phyloP scores from a whole-genome alignment of 2,888 invertebrate genomes.

The Chydorus sphaericus region DNA sequence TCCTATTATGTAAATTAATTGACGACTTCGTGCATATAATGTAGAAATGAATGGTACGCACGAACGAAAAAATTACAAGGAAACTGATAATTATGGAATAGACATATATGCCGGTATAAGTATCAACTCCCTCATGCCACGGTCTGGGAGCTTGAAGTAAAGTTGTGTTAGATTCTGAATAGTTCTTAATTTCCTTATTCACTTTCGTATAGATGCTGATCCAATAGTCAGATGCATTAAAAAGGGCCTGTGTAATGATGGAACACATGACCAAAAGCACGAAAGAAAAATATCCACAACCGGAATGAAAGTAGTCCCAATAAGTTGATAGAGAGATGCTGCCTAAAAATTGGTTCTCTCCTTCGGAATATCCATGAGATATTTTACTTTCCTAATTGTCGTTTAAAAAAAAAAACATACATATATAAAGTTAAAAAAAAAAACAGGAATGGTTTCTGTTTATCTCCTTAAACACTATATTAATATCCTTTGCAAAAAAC shows the following conservation, averaged over 20 bases:
- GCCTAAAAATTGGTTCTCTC: too few species aligned
- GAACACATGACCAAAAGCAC: not conserved
- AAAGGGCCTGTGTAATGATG: not conserved
- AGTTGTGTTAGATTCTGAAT: too few species aligned
- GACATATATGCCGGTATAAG: constrained; percentile 26
- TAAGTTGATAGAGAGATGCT: not conserved
- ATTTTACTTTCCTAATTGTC: too few species aligned
- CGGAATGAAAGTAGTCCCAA: not conserved
- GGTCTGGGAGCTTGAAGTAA: too few species aligned
- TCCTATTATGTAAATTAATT: constrained; percentile 31
- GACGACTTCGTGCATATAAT: constrained; percentile 29
- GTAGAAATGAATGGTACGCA: constrained; percentile 30
- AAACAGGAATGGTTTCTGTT: too few species aligned
- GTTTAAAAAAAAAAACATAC: too few species aligned
- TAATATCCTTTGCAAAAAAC: too few species aligned
- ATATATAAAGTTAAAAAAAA: too few species aligned
- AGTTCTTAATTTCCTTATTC: too few species aligned
- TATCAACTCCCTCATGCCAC: not conserved
- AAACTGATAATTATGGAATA: constrained; percentile 28
- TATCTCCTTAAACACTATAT: too few species aligned
- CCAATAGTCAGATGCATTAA: constrained; percentile 2
- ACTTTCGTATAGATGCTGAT: too few species aligned
- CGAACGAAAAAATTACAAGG: constrained; percentile 24
- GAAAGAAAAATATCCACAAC: not conserved
- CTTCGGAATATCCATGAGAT: too few species aligned